A percentile compares a stretch with the other conserved stretches of the same genome.
These are phyloP conservation scores for Panopea generosa DNA, from an alignment of 2,888 invertebrate species.

Conservation along the genomic window DNA sequence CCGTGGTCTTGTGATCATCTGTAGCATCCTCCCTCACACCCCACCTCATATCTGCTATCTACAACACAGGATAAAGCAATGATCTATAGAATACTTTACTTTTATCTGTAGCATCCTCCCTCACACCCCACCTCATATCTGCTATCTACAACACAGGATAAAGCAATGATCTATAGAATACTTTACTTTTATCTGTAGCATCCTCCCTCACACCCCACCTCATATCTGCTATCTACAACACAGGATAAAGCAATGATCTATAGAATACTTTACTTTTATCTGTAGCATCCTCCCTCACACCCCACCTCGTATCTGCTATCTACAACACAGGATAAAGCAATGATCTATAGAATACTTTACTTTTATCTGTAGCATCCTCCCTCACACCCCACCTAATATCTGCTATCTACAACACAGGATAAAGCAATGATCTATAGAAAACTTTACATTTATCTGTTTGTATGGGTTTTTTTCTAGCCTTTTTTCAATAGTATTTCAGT, in stretches of 20 bases:
- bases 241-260: too few relatives aligned
- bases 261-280: too few relatives aligned
- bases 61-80: background rate
- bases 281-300: too few relatives aligned
- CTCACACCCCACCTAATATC: constrained; percentile 79
- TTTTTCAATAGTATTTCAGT: too few relatives aligned
- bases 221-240: constrained; percentile 76
- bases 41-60: constrained; percentile 80
- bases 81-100: constrained; percentile 51
- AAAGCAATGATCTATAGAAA: too few relatives aligned
- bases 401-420: constrained; percentile 63
- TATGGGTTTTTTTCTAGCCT: too few relatives aligned
- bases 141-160: constrained; percentile 64
- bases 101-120: constrained; percentile 72
- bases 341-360: too few relatives aligned
- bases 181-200: constrained; percentile 68
- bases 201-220: constrained; percentile 78
- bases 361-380: constrained; percentile 70
- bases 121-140: constrained; percentile 79
- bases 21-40: constrained; percentile 75
- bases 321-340: too few relatives aligned
- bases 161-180: too few relatives aligned
- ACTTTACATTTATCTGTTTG: too few relatives aligned
- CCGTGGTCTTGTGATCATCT: constrained; percentile 72
- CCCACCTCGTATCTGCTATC: too few relatives aligned